A percentile compares a stretch with the other conserved stretches of the same genome.
Conservation (phyloP, 2,888 invertebrate genomes). For the Campoletis raptor region DNA sequence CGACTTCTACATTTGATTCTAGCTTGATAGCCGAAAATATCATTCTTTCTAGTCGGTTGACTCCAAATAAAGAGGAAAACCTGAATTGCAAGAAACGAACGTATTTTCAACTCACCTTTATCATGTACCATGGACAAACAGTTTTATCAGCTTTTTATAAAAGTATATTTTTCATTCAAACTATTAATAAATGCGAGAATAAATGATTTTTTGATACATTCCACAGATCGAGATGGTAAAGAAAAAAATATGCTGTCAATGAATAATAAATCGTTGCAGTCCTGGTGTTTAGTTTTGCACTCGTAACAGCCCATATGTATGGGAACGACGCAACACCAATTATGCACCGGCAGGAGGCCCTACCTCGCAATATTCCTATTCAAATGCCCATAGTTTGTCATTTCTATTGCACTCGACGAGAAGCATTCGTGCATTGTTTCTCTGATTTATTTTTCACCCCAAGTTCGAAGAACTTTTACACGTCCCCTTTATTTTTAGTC, state of each 20-base stretch:
- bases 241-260: not conserved
- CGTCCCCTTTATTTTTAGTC: not conserved
- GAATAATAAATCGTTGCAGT: not conserved
- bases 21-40: not conserved
- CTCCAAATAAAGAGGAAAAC: not conserved
- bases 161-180: not conserved
- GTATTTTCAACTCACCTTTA: not conserved
- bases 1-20: not conserved
- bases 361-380: constrained; percentile 30
- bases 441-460: constrained; percentile 54
- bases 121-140: too few relatives aligned
- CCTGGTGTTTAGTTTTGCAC: not conserved
- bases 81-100: not conserved
- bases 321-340: constrained; percentile 51
- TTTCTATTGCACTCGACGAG: constrained; percentile 41
- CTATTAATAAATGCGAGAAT: too few relatives aligned
- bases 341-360: constrained; percentile 55
- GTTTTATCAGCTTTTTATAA: not conserved
- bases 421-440: constrained; percentile 57
- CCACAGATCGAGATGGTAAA: not conserved
- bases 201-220: not conserved
- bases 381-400: constrained; percentile 31
- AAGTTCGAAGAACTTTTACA: constrained; percentile 8
- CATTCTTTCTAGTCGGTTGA: not conserved
- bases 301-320: not conserved